These are phyloP conservation scores for Cyprinodon brontotheroides DNA, from an alignment of 2,113 vertebrate genomes.

Conservation along the genomic window DNA sequence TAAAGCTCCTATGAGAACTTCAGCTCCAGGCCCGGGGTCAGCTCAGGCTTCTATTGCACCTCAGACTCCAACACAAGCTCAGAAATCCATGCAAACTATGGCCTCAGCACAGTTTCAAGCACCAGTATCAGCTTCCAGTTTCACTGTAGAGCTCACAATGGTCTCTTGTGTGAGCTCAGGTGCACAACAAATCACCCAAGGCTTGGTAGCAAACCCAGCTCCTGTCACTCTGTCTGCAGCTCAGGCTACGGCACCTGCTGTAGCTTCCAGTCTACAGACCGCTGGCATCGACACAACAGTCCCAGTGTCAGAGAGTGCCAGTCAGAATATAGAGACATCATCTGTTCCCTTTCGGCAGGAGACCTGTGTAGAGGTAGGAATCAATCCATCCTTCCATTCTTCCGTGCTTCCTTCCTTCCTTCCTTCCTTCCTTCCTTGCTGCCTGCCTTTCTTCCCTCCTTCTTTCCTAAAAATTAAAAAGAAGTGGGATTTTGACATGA, in stretches of 20 bases:
- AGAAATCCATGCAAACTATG: slow-evolving; percentile 14
- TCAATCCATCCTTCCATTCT: neutral
- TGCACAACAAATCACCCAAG: slow-evolving; percentile 13
- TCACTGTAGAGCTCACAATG: slow-evolving; percentile 36
- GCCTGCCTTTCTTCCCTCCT: no score
- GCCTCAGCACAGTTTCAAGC: slow-evolving; percentile 19
- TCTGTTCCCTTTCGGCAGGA: slow-evolving; percentile 62
- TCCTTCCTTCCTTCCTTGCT: no score
- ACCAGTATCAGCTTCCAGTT: slow-evolving; percentile 24
- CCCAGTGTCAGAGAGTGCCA: slow-evolving; percentile 59
- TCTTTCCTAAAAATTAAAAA: no score
- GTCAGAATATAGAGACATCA: slow-evolving; percentile 64
- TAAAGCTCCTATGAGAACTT: slow-evolving; percentile 34
- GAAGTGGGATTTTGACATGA: neutral
- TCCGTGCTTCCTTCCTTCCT: neutral
- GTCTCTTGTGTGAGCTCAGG: slow-evolving; percentile 33
- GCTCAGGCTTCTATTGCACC: slow-evolving; percentile 5
- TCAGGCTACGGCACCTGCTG: slow-evolving; percentile 36
- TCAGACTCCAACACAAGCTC: slow-evolving; percentile 31
- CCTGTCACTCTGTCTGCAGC: slow-evolving; percentile 31
- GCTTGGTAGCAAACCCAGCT: slow-evolving; percentile 21
- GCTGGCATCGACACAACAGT: slow-evolving; percentile 74
- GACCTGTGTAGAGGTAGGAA: slow-evolving; percentile 65
- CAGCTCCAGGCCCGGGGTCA: slow-evolving; percentile 11
- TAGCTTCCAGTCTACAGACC: slow-evolving; percentile 71